A percentile compares a stretch with the other conserved stretches of the same genome.
phyloP scores from a whole-genome alignment of 2,797 vertebrate species.

The Cercopithecus mitis region DNA sequence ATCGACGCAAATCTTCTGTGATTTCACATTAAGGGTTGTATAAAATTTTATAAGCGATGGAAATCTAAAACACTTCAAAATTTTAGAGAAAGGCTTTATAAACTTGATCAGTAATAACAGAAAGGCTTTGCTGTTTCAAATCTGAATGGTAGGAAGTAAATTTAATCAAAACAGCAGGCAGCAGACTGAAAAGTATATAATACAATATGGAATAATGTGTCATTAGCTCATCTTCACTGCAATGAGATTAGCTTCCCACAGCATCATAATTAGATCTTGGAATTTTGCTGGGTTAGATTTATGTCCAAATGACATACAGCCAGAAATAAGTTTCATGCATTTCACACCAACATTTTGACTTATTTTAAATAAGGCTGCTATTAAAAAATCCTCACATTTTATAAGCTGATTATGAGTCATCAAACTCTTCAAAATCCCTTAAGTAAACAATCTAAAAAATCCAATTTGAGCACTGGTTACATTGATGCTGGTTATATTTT shows the following conservation, averaged over 20 bases:
- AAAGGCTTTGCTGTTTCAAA: constrained; percentile 70
- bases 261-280: constrained; percentile 74
- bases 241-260: constrained; percentile 81
- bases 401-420: constrained; percentile 48
- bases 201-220: constrained; percentile 76
- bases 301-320: constrained; percentile 46
- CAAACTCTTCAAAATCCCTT: background rate
- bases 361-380: constrained; percentile 36
- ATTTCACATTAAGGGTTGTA: constrained; percentile 27
- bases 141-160: constrained; percentile 75
- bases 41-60: background rate
- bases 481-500: constrained; percentile 41
- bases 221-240: constrained; percentile 77
- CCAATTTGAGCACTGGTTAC: constrained; percentile 38
- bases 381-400: constrained; percentile 57
- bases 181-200: constrained; percentile 77
- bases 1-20: background rate
- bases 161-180: constrained; percentile 77
- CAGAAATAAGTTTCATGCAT: constrained; percentile 40
- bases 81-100: constrained; percentile 59
- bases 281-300: constrained; percentile 62
- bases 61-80: constrained; percentile 56
- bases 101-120: constrained; percentile 62
- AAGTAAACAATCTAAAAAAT: constrained; percentile 1
- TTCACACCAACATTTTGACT: constrained; percentile 42